Evolutionary conservation across 2,797 vertebrate genomes (phyloP).

Genomic region (Enteromius treurensis): DNA sequence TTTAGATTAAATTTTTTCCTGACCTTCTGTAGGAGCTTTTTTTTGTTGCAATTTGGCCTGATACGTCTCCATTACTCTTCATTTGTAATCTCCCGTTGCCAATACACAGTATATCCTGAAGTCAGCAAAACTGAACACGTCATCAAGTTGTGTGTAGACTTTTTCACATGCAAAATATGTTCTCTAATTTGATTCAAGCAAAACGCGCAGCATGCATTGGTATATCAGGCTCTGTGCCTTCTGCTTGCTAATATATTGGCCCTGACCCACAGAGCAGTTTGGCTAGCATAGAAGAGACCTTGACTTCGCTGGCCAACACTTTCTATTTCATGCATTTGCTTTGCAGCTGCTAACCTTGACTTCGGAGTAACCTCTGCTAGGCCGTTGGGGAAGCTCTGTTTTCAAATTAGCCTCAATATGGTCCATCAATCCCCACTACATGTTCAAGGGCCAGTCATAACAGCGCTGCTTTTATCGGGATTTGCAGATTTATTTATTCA

Average conservation of each 20-base stretch:
- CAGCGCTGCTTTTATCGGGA: slow-evolving; percentile 35
- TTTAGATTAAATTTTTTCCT: not conserved
- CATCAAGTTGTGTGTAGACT: slow-evolving; percentile 18
- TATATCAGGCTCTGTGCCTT: slow-evolving; percentile 12
- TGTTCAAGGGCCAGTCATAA: slow-evolving; percentile 12
- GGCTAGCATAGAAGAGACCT: slow-evolving; percentile 15
- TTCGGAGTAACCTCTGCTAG: slow-evolving; percentile 27
- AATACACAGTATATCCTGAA: not conserved
- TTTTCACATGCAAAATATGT: slow-evolving; percentile 26
- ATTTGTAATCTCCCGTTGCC: slow-evolving; percentile 11
- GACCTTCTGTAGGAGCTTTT: slow-evolving; percentile 20
- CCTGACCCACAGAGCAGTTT: slow-evolving; percentile 37
- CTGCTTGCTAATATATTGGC: slow-evolving; percentile 32
- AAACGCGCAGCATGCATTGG: slow-evolving; percentile 22
- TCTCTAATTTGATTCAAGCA: slow-evolving; percentile 11
- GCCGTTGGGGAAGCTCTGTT: slow-evolving; percentile 20
- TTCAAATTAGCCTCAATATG: slow-evolving; percentile 26
- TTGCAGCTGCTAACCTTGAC: slow-evolving; percentile 36
- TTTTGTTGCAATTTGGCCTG: slow-evolving; percentile 17
- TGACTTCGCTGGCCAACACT: slow-evolving; percentile 12
- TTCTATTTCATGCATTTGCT: slow-evolving; percentile 32
- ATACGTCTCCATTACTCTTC: slow-evolving; percentile 6
- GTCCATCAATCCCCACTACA: slow-evolving; percentile 20
- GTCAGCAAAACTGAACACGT: slow-evolving; percentile 3
- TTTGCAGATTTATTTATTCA: slow-evolving; percentile 22